Evolutionary conservation across 2,888 invertebrate species (phyloP).

Genomic region (Lysandra coridon): DNA sequence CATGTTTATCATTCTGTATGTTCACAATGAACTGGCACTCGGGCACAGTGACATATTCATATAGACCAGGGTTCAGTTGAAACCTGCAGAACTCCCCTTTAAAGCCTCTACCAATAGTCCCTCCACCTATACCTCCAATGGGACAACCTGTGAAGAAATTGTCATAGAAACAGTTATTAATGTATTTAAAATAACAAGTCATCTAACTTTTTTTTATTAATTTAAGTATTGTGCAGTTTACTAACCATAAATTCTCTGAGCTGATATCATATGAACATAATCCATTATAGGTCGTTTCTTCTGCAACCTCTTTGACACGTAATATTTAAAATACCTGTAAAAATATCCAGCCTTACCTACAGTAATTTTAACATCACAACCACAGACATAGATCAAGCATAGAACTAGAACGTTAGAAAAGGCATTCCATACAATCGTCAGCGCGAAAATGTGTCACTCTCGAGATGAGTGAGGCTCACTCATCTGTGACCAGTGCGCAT

Average conservation of each 20-base stretch:
- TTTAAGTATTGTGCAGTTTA: conserved; percentile 36
- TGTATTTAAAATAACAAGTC: not conserved
- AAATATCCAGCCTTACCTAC: conserved; percentile 32
- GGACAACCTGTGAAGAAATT: conserved; percentile 79
- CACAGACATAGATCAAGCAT: too few relatives aligned
- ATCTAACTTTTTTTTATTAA: not conserved
- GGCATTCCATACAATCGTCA: too few relatives aligned
- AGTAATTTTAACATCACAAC: not conserved
- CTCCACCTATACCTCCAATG: conserved; percentile 76
- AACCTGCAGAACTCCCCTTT: conserved; percentile 96
- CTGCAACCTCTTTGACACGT: conserved; percentile 82
- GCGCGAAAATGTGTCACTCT: too few relatives aligned
- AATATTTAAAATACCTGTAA: conserved; percentile 87
- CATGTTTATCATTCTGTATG: conserved; percentile 84
- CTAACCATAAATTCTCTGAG: conserved; percentile 92
- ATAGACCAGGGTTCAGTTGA: conserved; percentile 93
- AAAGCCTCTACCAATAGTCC: conserved; percentile 93
- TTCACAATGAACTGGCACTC: conserved; percentile 96
- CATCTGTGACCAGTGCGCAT: too few relatives aligned
- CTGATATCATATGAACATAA: conserved; percentile 84
- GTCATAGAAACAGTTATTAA: not conserved
- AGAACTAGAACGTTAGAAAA: too few relatives aligned
- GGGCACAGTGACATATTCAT: conserved; percentile 90
- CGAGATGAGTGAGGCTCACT: too few relatives aligned
- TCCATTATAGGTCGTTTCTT: conserved; percentile 89